Evolutionary conservation across 1,140 invertebrate species (phyloP).

Genomic region (Calycopis cecrops): DNA sequence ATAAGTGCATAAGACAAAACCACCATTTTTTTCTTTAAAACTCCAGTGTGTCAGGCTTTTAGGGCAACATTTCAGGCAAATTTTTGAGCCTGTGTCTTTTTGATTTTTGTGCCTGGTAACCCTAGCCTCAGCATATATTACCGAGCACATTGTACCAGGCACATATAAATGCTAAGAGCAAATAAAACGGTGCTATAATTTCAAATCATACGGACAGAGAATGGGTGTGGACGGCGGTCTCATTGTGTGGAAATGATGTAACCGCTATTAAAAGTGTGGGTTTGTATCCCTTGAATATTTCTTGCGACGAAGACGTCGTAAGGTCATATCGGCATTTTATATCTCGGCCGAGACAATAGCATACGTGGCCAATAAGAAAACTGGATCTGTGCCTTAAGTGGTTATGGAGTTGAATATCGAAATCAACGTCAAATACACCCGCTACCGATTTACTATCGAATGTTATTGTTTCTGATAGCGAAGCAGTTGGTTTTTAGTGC

Average conservation of each 20-base stretch:
- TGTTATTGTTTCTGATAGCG: constrained; percentile 10
- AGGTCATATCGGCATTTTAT: constrained; percentile 73
- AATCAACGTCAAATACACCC: constrained; percentile 36
- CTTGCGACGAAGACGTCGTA: constrained; percentile 70
- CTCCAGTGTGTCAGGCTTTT: too few species aligned
- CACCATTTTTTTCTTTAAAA: too few species aligned
- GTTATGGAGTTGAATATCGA: constrained; percentile 46
- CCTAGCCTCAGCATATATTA: constrained; percentile 17
- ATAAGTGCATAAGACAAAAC: too few species aligned
- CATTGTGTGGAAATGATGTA: constrained; percentile 75
- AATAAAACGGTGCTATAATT: constrained; percentile 75
- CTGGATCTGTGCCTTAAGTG: constrained; percentile 59
- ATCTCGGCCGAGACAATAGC: constrained; percentile 69
- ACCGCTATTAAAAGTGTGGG: constrained; percentile 74
- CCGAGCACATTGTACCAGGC: constrained; percentile 59
- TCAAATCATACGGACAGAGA: constrained; percentile 74
- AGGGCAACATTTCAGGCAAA: neutral
- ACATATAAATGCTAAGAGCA: constrained; percentile 70
- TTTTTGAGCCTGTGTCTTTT: neutral
- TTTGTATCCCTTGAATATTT: constrained; percentile 71
- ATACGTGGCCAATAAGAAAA: constrained; percentile 65
- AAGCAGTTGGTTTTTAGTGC: neutral
- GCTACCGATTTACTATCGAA: constrained; percentile 25
- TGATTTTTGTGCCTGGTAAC: neutral
- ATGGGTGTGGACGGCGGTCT: constrained; percentile 72